These are phyloP conservation scores for Ernsta delagoae DNA, from an alignment of 2,888 invertebrate species.

Conservation along the genomic window DNA sequence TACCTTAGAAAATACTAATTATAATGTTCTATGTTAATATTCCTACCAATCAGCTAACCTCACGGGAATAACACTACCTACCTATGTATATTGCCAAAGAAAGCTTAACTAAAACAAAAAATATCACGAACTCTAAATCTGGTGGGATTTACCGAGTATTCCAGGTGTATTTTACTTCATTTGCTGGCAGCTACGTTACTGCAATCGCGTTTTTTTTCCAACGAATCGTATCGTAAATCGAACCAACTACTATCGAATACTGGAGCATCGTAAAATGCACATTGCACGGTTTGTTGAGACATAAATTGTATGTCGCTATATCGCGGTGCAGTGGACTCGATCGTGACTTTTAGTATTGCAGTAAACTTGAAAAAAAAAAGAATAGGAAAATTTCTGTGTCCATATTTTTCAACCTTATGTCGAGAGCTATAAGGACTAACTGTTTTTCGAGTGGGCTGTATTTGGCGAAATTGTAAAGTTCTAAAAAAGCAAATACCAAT, in stretches of 20 bases:
- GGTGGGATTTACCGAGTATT: neutral
- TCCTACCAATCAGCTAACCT: too few relatives aligned
- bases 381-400: neutral
- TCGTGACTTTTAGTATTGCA: slow-evolving; percentile 34
- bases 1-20: too few relatives aligned
- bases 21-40: too few relatives aligned
- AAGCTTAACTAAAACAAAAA: neutral
- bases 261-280: slow-evolving; percentile 49
- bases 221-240: slow-evolving; percentile 47
- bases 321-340: slow-evolving; percentile 32
- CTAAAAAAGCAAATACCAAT: too few relatives aligned
- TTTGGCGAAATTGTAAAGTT: slow-evolving; percentile 6
- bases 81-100: neutral
- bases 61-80: too few relatives aligned
- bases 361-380: slow-evolving; percentile 29
- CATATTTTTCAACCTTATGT: slow-evolving; percentile 15
- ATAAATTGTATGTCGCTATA: slow-evolving; percentile 43
- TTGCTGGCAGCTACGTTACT: neutral
- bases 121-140: slow-evolving; percentile 3
- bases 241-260: slow-evolving; percentile 43
- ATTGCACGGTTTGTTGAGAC: slow-evolving; percentile 46
- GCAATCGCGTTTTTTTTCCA: slow-evolving; percentile 39
- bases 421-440: neutral
- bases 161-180: slow-evolving; percentile 23
- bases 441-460: neutral